Conservation (phyloP, 2,797 vertebrate genomes). For the Melanitta fusca region DNA sequence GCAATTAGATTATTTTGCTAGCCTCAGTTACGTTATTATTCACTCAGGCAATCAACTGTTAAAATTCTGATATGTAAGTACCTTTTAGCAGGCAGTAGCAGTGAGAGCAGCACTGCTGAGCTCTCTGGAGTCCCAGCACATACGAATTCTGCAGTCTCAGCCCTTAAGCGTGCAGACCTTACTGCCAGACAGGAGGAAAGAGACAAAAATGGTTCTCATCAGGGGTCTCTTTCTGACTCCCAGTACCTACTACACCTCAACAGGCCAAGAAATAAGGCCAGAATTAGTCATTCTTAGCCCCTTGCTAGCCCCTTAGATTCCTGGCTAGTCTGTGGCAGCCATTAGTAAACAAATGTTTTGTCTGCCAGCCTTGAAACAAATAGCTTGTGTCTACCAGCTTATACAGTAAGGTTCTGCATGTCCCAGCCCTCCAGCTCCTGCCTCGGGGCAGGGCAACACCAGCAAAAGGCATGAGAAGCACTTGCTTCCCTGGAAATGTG, state of each 20-base stretch:
- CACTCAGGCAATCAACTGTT: background rate
- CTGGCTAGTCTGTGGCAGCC: background rate
- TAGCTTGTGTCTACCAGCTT: background rate
- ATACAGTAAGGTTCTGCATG: background rate
- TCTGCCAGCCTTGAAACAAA: background rate
- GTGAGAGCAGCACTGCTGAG: background rate
- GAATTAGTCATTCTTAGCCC: background rate
- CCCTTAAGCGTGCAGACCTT: background rate
- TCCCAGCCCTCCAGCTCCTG: background rate
- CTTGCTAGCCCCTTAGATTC: background rate
- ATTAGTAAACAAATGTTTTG: background rate
- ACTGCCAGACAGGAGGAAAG: background rate
- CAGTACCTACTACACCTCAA: background rate
- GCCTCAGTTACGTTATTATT: background rate
- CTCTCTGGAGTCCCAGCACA: background rate
- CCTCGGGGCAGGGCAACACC: background rate
- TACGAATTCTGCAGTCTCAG: background rate
- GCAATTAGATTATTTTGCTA: background rate
- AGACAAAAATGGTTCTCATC: background rate
- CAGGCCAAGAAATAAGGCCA: background rate
- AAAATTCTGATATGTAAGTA: background rate
- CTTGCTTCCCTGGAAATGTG: background rate
- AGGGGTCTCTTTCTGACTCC: background rate
- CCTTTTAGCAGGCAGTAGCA: background rate
- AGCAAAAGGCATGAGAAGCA: background rate